Base-by-base conservation (phyloP, 2,888 invertebrate genomes). In the Ypsolopha sequella region DNA sequence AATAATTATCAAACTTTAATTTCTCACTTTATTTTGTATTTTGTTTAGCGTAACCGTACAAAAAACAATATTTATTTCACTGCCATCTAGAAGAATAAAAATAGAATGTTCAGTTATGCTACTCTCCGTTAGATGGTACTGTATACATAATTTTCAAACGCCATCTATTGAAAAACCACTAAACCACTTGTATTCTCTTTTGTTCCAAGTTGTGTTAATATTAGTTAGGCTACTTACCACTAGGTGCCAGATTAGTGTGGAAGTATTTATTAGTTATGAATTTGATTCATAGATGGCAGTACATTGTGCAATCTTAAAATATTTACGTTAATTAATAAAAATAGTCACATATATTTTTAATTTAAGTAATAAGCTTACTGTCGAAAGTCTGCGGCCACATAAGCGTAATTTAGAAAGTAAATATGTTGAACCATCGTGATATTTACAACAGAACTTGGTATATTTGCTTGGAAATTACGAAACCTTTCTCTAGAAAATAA, bases 121-220 rank as follows among this genome's bases (percentile, higher is more conserved):
- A 51, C 45, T 51, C 7, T 7, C n/a, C 33, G 36, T 6, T 44
- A 51, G 51, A 36, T 36, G 44, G 51, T 44, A n/a, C 50, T 48
- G n/a, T 46, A 7, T 2, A n/a, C n/a, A 39, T n/a, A 39, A 3
- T 34, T 45, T 39, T 38, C 6, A 14, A 54, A 13, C 53, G 57
- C 55, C 59, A 56, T 56, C 59, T 56, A 48, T 51, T 50, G 50
- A 14, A n/a, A 33, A 51, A 11, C 52, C 36, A 43, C 8, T 6
- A 24, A 36, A 50, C 9, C 36, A 43, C 53, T 24, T 24, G 24
- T 24, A 24, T 24, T 24, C 24, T 24, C 2, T 24, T 24, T 24
- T 24, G 4, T 24, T 2, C 24, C 4, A 24, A 24, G 24, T 24
- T 24, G 24, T 3, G 24, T 24, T 24, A 24, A 24, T 24, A 24